Base-by-base conservation (phyloP, 1,140 invertebrate genomes). In the Frieseomelitta varia region DNA sequence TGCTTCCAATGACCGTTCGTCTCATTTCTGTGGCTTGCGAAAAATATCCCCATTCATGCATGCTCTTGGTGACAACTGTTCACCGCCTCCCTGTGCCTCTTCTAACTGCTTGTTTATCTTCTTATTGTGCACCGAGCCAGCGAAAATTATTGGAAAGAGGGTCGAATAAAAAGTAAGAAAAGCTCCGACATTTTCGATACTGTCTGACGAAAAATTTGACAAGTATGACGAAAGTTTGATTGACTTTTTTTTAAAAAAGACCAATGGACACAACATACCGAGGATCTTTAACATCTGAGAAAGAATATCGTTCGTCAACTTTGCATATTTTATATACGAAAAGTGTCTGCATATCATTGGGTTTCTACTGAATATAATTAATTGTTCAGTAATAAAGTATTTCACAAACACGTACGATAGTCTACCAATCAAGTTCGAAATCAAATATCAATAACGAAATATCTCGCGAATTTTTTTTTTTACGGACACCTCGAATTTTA, bases 1-100 rank as follows among this genome's bases (percentile, higher is more conserved):
- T 81, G 90, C 90, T 93, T 90, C 90, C 63, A 90, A 86, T 87
- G 79, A 85, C 79, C 91, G n/a, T 19, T 27, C 90, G 79, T 85
- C 24, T 24, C 68, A 63, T 73, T 72, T 73, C 83, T 67, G 11
- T 51, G 30, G 39, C 30, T 72, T 61, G 58, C 65, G 71, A 79
- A 76, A 85, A 81, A 74, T 58, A 63, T 79, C 8, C 79, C 51
- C 58, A 63, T 85, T 68, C 69, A 79, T 10, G 12, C 69, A 79
- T 10, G 12, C 1, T 10, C 39, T 2, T 10, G 0, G 81, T 34
- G 83, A 79, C 77, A 74, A 84, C 53, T 79, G 39, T 27, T 19
- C 53, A 10, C 21, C 51, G 0, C 30, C 68, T 10, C 51, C 17
- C 21, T 71, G n/a, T 53, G 12, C 61, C 4, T 68, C 53, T 56